Evolutionary conservation across 2,797 vertebrate genomes (phyloP), one percentile per base, ranked within the genome.

Genomic region (Ficedula albicollis): DNA sequence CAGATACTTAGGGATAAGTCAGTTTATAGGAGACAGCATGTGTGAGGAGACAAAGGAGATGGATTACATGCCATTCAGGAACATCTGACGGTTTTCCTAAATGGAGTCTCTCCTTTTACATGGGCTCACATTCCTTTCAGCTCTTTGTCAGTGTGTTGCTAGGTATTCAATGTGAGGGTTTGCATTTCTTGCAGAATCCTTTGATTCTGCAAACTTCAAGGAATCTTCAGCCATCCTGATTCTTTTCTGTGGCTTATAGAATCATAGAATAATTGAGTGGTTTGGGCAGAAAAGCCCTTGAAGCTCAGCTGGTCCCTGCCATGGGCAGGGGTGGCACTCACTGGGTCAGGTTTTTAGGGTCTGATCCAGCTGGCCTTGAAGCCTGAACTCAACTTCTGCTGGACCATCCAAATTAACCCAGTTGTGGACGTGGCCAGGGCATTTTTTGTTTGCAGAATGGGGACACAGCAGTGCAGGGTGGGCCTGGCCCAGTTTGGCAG

Each of bases 21-120:
- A 88, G 84, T 48, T 96, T 66, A 67, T 78, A 59, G 63, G 83
- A 82, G 62, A 52, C 36, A 77, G 41, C 5, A 5, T 80, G 49
- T 75, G 32, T 52, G 16, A 73, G 69, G 60, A 93, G 58, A 91
- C 66, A 76, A 82, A 84, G 70, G 83, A 73, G 70, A 73, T 84
- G 18, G 41, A 46, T 84, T 76, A 67, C 55, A 26, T 14, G 48
- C 29, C 5, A 5, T 52, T 76, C 49, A 84, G 93, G 73, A 74
- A 38, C 51, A 76, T 81, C 79, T 93, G 89, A 94, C 72, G 83
- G 41, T 74, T 89, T 84, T 86, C 69, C 66, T 79, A 90, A 93
- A 72, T 30, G 63, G 48, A 46, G 25, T 34, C 66, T 93, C 76
- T 87, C 66, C 48, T 91, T 88, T 88, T 22, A 23, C 51, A 36